These are phyloP conservation scores for Strongylocentrotus purpuratus DNA, from an alignment of 35 echinoderm and acorn worm species.

Conservation along the genomic window DNA sequence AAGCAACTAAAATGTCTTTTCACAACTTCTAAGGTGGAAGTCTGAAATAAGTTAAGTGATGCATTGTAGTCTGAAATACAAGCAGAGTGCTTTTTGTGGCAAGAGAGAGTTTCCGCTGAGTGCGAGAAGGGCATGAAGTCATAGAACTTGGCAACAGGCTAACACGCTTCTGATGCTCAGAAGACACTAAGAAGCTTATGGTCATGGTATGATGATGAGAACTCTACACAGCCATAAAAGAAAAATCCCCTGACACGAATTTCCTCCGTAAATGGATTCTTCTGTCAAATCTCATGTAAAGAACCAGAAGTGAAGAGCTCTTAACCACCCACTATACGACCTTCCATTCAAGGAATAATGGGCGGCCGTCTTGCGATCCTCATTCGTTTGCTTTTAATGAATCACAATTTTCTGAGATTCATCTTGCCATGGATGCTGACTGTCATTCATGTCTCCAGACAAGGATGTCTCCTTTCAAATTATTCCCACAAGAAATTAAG, in stretches of 20 bases:
- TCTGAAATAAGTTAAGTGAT: neutral
- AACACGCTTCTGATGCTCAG: neutral
- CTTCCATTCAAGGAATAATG: neutral
- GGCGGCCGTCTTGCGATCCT: neutral
- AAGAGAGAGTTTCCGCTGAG: neutral
- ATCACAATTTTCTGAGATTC: conserved; percentile 18
- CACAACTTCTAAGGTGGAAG: neutral
- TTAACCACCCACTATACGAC: neutral
- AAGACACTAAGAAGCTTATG: neutral
- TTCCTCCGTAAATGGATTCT: neutral
- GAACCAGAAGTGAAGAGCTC: neutral
- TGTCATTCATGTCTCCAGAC: conserved; percentile 5
- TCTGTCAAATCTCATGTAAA: neutral
- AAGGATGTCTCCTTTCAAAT: neutral
- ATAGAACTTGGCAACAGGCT: neutral
- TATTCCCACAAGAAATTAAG: conserved; percentile 2
- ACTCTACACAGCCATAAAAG: neutral
- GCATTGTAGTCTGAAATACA: neutral
- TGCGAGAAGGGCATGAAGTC: neutral
- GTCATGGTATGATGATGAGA: neutral
- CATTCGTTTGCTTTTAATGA: neutral
- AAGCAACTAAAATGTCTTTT: neutral
- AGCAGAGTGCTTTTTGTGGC: neutral
- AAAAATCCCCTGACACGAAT: neutral
- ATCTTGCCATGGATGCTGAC: neutral